These are phyloP conservation scores for Nannobrachium achirus DNA, from an alignment of 2,113 vertebrate species.

Conservation along the genomic window DNA sequence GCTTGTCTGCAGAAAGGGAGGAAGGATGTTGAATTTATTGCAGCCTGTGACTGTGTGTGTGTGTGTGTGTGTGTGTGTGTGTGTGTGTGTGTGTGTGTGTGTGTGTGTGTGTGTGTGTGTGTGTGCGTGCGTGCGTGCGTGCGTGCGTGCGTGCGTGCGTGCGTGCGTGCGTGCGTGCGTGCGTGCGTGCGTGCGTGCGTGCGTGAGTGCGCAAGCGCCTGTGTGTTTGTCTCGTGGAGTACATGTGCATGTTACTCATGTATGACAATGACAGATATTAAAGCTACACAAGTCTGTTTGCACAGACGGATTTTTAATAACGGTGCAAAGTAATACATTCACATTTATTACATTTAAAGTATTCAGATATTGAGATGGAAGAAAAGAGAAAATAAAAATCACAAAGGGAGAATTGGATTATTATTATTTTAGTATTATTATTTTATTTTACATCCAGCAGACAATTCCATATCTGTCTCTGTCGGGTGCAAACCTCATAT, in stretches of 20 bases:
- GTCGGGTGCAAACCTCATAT: too few relatives aligned
- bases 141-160: not conserved
- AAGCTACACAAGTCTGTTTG: slow-evolving; percentile 28
- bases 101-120: slow-evolving; percentile 9
- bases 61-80: slow-evolving; percentile 6
- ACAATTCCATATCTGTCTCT: too few relatives aligned
- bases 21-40: slow-evolving; percentile 54
- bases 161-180: slow-evolving; percentile 2
- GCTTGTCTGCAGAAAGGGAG: not conserved
- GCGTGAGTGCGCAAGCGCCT: too few relatives aligned
- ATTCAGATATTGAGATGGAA: not conserved
- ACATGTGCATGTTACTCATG: slow-evolving; percentile 34
- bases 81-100: not conserved
- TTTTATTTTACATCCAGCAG: too few relatives aligned
- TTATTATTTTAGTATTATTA: too few relatives aligned
- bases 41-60: slow-evolving; percentile 24
- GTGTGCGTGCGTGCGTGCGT: not conserved
- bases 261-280: slow-evolving; percentile 37
- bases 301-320: slow-evolving; percentile 20
- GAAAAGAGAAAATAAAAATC: not conserved
- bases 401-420: not conserved
- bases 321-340: not conserved
- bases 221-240: slow-evolving; percentile 16
- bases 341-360: not conserved
- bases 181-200: slow-evolving; percentile 12